Percentiles rank a stretch among this genome's conserved stretches.
These are phyloP conservation scores for Pedionomus torquatus DNA, from an alignment of 2,113 vertebrate genomes.

Conservation along the genomic window DNA sequence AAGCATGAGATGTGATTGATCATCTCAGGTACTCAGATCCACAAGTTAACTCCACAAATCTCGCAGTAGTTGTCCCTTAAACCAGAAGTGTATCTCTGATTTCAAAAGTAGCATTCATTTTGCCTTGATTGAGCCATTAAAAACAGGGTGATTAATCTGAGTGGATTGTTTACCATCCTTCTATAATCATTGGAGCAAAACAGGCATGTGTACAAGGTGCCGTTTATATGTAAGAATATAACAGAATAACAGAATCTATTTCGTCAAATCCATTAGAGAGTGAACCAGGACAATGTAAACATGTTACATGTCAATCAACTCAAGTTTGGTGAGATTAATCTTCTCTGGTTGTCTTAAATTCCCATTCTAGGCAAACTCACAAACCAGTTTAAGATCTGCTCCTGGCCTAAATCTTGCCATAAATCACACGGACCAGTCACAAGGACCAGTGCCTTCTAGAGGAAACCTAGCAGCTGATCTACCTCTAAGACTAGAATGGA, in stretches of 20 bases:
- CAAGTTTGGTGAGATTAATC: not conserved
- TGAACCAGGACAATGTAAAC: not conserved
- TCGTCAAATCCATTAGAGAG: not conserved
- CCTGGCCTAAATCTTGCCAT: not conserved
- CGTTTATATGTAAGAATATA: fast-evolving
- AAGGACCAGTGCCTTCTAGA: not conserved
- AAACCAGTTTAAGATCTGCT: not conserved
- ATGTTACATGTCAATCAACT: not conserved
- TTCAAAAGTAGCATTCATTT: not conserved
- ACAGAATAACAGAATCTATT: not conserved
- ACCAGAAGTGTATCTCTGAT: not conserved
- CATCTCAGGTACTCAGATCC: not conserved
- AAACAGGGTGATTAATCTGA: not conserved
- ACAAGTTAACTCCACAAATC: not conserved
- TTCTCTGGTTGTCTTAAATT: not conserved
- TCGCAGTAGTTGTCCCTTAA: not conserved
- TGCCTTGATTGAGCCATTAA: not conserved
- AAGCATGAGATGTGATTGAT: not conserved
- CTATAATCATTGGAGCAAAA: not conserved
- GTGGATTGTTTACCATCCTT: not conserved
- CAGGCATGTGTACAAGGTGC: not conserved
- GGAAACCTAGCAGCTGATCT: not conserved
- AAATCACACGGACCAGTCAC: not conserved
- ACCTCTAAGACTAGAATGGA: not conserved
- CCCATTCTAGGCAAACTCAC: not conserved